A percentile compares a stretch with the other conserved stretches of the same genome.
Evolutionary conservation across 2,888 invertebrate species (phyloP).

Genomic region (Phymatocera aterrima): DNA sequence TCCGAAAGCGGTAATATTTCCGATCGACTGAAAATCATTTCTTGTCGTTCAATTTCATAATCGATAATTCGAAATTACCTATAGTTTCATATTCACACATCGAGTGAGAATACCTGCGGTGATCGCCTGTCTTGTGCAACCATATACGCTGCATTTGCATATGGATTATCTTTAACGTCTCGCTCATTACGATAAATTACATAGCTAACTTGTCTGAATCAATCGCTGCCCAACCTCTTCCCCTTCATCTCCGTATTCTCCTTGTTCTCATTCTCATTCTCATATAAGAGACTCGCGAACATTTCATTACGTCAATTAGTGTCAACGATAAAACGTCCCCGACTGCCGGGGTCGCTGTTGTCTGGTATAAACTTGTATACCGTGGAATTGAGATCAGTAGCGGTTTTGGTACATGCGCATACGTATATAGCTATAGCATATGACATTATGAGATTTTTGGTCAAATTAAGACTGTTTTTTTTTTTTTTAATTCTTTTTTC

Average conservation of each 20-base stretch:
- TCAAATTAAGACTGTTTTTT: neutral
- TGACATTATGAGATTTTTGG: neutral
- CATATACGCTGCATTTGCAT: neutral
- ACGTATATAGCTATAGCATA: neutral
- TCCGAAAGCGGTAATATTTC: no score
- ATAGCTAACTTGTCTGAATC: neutral
- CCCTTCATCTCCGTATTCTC: neutral
- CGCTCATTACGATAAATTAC: no score
- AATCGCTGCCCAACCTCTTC: neutral
- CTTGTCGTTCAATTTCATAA: no score
- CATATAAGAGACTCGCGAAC: conserved; percentile 14
- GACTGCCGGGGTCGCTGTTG: conserved; percentile 2
- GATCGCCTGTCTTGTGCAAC: no score
- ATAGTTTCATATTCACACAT: no score
- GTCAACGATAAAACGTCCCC: conserved; percentile 30
- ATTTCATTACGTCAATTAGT: conserved; percentile 30
- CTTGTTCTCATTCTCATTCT: no score
- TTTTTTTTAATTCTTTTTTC: neutral
- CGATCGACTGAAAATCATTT: no score
- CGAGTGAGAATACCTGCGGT: no score
- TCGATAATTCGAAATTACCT: no score
- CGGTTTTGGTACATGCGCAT: neutral
- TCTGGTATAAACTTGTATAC: neutral
- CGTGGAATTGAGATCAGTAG: conserved; percentile 22
- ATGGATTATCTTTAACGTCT: no score